Evolutionary conservation across 2,113 vertebrate genomes (phyloP).

Genomic region (Podilymbus podiceps): DNA sequence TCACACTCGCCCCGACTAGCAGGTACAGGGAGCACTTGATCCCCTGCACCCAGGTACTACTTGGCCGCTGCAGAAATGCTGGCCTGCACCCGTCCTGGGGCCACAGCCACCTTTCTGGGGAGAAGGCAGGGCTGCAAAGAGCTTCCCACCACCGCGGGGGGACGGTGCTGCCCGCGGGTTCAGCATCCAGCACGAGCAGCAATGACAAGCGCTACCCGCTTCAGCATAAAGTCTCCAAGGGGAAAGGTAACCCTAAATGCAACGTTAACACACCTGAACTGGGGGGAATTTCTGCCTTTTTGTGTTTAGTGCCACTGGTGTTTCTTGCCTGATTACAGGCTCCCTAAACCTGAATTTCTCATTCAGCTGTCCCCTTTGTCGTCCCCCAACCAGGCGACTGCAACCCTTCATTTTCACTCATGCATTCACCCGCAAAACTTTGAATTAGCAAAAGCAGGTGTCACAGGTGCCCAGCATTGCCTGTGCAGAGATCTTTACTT

Average conservation of each 20-base stretch:
- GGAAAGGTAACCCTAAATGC: neutral
- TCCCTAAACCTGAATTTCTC: neutral
- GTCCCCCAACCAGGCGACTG: neutral
- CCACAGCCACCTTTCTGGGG: neutral
- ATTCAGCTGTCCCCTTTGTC: neutral
- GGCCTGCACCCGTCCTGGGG: neutral
- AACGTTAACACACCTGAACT: neutral
- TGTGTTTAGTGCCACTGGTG: neutral
- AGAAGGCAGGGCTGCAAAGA: neutral
- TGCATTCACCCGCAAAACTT: neutral
- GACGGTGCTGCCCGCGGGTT: fast-evolving
- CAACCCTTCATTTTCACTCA: neutral
- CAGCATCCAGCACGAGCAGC: fast-evolving
- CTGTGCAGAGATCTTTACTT: neutral
- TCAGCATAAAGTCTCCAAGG: neutral
- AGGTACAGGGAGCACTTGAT: fast-evolving
- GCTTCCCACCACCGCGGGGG: neutral
- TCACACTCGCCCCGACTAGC: neutral
- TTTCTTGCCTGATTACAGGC: neutral
- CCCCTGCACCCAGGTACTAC: neutral
- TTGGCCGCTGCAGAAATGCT: neutral
- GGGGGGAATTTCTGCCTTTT: neutral
- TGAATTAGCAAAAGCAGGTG: neutral
- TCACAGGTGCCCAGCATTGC: neutral
- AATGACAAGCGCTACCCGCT: neutral